Evolutionary conservation across 2,113 vertebrate genomes (phyloP), one percentile per base, ranked within the genome.

Genomic region (Terrapene triunguis): DNA sequence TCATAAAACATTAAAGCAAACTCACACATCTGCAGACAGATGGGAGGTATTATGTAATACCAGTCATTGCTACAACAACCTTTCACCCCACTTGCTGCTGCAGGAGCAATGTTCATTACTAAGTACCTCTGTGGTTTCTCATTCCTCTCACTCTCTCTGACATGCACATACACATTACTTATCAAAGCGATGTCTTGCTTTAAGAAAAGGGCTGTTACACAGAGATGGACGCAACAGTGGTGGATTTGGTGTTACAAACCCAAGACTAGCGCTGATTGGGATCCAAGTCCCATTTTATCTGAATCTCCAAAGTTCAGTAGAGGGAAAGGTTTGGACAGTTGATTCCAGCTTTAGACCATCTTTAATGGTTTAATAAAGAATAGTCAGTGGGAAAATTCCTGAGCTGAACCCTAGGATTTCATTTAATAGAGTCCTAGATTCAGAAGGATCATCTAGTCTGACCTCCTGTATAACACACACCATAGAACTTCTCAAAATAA

Each of bases 31-130:
- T 98, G 97, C 93, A 96, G 97, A 97, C 97, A 98, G 97, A 98
- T 98, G 97, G 97, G 96, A 98, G 93, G 95, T 97, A 98, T 98
- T 98, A 98, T 97, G 97, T 96, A 98, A 98, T 90, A 93, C 59
- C 95, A 97, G 93, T 95, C 96, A 97, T 90, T 96, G 96, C 97
- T 97, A 93, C 95, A 96, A 91, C 96, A 96, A 97, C 97, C 97
- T 98, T 97, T 98, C 94, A 98, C 96, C 94, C 94, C 48, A 5
- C 42, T 48, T 65, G 96, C 92, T 97, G 97, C 96, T 92, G 84
- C 89, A 95, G 96, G 87, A 98, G 95, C 96, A 96, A 88, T 9
- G 89, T 8, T 93, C 89, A 84, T 92, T 44, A 76, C 81, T 94
- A 98, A 97, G 88, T n/a, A 92, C 95, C 94, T 93, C 94, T 97